phyloP scores from a whole-genome alignment of 2,888 invertebrate genomes.

The Chydorus sphaericus region DNA sequence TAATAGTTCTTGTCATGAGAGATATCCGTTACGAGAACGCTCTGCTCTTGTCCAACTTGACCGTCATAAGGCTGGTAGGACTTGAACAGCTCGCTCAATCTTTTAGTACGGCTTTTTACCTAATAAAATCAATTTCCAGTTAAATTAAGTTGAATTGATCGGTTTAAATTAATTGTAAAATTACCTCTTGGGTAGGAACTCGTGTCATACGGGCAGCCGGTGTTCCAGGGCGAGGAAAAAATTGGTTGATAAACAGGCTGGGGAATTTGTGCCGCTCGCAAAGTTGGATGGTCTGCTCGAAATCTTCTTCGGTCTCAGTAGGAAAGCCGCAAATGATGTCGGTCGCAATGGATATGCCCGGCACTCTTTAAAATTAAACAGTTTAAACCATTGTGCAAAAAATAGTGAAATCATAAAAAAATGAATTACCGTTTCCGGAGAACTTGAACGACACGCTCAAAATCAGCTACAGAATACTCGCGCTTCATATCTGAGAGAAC shows the following conservation, averaged over 20 bases:
- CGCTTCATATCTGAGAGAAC: slow-evolving; percentile 91
- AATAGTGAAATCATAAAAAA: not conserved
- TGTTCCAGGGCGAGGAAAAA: slow-evolving; percentile 89
- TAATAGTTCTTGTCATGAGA: slow-evolving; percentile 79
- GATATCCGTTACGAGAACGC: slow-evolving; percentile 80
- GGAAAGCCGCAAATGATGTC: slow-evolving; percentile 99
- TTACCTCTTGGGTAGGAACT: slow-evolving; percentile 58
- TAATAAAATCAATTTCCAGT: slow-evolving; percentile 23
- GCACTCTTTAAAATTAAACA: slow-evolving; percentile 43
- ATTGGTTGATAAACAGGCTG: slow-evolving; percentile 93
- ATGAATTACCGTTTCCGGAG: slow-evolving; percentile 46
- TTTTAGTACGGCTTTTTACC: slow-evolving; percentile 81
- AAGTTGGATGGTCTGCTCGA: slow-evolving; percentile 68
- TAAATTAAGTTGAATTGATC: not conserved
- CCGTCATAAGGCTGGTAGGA: slow-evolving; percentile 72
- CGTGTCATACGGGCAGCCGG: slow-evolving; percentile 80
- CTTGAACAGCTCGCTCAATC: slow-evolving; percentile 68
- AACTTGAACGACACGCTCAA: slow-evolving; percentile 73
- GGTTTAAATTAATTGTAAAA: not conserved
- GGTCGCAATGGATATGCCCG: slow-evolving; percentile 84
- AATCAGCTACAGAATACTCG: slow-evolving; percentile 81
- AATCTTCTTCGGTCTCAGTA: slow-evolving; percentile 80
- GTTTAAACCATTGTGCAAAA: not conserved
- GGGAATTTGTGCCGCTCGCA: slow-evolving; percentile 80
- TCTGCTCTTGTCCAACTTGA: slow-evolving; percentile 47